Conservation (phyloP, 2,888 invertebrate genomes). For the Andrena fulva region DNA sequence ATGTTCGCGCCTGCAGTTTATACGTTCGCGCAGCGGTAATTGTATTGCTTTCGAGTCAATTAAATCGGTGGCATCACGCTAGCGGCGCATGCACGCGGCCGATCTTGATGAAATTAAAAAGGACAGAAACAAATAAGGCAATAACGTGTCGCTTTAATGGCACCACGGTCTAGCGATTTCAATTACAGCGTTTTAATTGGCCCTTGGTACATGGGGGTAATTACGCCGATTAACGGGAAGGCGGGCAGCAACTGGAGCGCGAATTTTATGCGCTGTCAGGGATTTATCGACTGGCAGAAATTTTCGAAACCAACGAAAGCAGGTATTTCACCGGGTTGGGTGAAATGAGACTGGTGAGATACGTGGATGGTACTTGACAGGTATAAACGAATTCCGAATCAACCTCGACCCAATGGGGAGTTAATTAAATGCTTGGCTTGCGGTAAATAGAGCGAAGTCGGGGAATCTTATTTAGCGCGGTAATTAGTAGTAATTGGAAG, state of each 20-base stretch:
- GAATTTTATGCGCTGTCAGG: slow-evolving; percentile 39
- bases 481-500: slow-evolving; percentile 32
- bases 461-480: not conserved
- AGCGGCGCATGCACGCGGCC: not conserved
- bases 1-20: not conserved
- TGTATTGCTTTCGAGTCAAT: slow-evolving; percentile 7
- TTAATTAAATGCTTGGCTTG: not conserved
- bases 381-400: not conserved
- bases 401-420: not conserved
- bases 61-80: slow-evolving; percentile 1
- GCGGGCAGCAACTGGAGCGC: slow-evolving; percentile 50
- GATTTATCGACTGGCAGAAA: slow-evolving; percentile 34
- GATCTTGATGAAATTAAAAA: slow-evolving; percentile 25
- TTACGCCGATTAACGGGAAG: slow-evolving; percentile 57
- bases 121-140: slow-evolving; percentile 47
- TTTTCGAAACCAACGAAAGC: slow-evolving; percentile 1
- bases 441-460: slow-evolving; percentile 24
- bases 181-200: slow-evolving; percentile 57
- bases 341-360: not conserved
- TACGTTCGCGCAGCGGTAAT: not conserved
- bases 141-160: slow-evolving; percentile 57
- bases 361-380: not conserved
- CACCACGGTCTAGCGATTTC: slow-evolving; percentile 49
- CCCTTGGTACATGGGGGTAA: slow-evolving; percentile 33
- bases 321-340: not conserved